These are phyloP conservation scores for Sus scrofa DNA, from an alignment of 2,113 vertebrate species.

Conservation along the genomic window DNA sequence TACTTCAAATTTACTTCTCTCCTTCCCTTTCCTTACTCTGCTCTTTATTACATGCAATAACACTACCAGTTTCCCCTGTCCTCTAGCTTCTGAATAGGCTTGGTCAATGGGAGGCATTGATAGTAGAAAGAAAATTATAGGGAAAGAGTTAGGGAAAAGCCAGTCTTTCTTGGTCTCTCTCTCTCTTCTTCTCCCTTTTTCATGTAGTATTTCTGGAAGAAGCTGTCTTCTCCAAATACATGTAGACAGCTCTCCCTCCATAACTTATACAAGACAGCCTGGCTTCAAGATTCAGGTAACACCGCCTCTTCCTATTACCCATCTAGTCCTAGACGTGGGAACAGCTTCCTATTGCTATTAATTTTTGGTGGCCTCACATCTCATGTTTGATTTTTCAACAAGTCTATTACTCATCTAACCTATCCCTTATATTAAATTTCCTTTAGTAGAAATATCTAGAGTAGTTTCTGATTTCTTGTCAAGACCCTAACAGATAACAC, in stretches of 20 bases:
- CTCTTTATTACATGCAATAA: not conserved
- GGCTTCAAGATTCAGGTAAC: not conserved
- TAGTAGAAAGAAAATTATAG: not conserved
- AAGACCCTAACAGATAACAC: not conserved
- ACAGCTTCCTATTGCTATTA: not conserved
- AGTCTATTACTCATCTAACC: not conserved
- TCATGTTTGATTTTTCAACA: not conserved
- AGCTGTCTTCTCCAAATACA: not conserved
- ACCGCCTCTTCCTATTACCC: not conserved
- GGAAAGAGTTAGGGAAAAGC: not conserved
- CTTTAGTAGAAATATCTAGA: not conserved
- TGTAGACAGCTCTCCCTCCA: not conserved
- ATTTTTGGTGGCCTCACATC: not conserved
- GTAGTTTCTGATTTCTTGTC: not conserved
- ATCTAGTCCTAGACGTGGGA: not conserved
- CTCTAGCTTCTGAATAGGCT: not conserved
- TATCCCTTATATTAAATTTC: not conserved
- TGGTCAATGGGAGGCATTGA: not conserved
- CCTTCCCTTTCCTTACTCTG: not conserved
- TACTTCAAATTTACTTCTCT: not conserved
- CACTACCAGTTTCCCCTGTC: not conserved
- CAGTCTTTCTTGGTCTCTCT: not conserved
- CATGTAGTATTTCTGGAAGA: not conserved
- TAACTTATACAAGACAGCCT: not conserved
- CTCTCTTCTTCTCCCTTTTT: not conserved